Percentiles rank a stretch among this genome's conserved stretches.
phyloP scores from a whole-genome alignment of 2,888 invertebrate genomes.

The Epistrophella euchroma region DNA sequence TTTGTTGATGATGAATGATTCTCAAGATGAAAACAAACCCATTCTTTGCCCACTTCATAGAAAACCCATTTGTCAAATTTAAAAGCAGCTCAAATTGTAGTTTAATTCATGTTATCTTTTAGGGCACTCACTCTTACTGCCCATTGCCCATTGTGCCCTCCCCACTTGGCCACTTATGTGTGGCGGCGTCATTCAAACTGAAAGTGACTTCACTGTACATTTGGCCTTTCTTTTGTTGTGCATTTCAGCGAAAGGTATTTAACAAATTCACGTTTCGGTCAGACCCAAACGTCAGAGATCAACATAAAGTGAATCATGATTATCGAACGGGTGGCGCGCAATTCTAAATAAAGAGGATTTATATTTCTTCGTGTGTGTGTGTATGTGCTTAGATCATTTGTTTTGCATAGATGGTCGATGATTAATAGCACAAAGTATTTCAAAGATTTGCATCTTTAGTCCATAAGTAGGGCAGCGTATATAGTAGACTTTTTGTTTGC shows the following conservation, averaged over 20 bases:
- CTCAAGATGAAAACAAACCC: slow-evolving; percentile 34
- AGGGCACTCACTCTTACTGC: background rate
- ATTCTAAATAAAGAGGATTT: slow-evolving; percentile 35
- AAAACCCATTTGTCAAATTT: slow-evolving; percentile 23
- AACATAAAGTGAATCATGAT: slow-evolving; percentile 61
- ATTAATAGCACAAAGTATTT: slow-evolving; percentile 62
- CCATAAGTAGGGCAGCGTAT: slow-evolving; percentile 55
- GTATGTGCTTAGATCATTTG: slow-evolving; percentile 15
- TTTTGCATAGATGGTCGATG: slow-evolving; percentile 42
- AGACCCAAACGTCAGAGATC: slow-evolving; percentile 61
- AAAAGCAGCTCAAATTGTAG: background rate
- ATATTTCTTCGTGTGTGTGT: slow-evolving; percentile 3
- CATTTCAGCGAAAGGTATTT: slow-evolving; percentile 17
- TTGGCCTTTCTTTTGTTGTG: slow-evolving; percentile 24
- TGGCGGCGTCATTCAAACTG: background rate
- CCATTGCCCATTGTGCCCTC: background rate
- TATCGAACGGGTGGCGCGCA: slow-evolving; percentile 19
- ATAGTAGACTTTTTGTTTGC: slow-evolving; percentile 2
- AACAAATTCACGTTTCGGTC: slow-evolving; percentile 44
- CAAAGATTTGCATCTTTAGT: slow-evolving; percentile 49
- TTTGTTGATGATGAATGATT: background rate
- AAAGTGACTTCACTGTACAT: slow-evolving; percentile 35
- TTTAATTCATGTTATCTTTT: slow-evolving; percentile 29
- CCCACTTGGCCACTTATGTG: too few species aligned
- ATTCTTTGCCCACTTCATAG: slow-evolving; percentile 30